These are phyloP conservation scores for Tamias sibiricus DNA, from an alignment of 2,113 vertebrate species.

Conservation along the genomic window DNA sequence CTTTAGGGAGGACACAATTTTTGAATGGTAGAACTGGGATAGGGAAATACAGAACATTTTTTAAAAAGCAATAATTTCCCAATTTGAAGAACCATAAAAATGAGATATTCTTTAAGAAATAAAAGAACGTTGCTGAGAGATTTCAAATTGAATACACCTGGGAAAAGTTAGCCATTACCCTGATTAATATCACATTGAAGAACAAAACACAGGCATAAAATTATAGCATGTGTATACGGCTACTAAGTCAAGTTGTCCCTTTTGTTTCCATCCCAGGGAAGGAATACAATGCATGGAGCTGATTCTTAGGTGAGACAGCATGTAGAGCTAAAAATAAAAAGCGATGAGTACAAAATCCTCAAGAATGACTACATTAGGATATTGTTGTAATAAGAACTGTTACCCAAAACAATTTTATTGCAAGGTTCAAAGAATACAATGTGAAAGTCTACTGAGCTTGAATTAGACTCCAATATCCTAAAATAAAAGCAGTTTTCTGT, in stretches of 20 bases:
- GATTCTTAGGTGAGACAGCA: background rate
- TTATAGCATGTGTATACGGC: background rate
- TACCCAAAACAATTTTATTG: background rate
- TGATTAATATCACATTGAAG: too few species aligned
- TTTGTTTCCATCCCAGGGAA: background rate
- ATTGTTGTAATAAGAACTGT: background rate
- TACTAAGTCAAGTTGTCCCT: background rate
- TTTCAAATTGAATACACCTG: background rate
- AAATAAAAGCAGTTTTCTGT: background rate
- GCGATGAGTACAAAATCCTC: background rate
- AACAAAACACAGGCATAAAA: background rate
- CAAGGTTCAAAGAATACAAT: background rate
- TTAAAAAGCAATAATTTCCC: background rate
- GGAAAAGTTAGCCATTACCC: background rate
- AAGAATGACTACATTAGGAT: background rate
- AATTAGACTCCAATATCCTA: background rate
- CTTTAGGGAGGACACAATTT: background rate
- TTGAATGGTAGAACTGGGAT: background rate
- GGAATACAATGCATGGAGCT: background rate
- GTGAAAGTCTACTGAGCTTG: background rate
- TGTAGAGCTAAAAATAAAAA: background rate
- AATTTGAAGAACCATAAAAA: background rate
- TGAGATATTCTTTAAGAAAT: background rate
- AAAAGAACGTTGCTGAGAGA: background rate
- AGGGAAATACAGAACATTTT: background rate